phyloP scores from a whole-genome alignment of 2,797 vertebrate species.

The Meda fulgida region DNA sequence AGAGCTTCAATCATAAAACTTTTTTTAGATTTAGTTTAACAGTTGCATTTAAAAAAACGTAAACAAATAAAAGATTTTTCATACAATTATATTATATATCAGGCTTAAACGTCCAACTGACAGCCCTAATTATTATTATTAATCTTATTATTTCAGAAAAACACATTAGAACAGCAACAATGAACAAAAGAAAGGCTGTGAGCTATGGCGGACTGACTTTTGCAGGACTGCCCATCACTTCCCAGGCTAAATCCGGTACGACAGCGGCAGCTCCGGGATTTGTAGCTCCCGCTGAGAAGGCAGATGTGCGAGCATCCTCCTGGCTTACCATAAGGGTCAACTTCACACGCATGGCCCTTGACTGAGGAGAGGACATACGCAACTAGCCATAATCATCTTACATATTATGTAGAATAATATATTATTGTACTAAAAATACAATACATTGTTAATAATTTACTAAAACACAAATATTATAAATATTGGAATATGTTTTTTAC shows the following conservation, averaged over 20 bases:
- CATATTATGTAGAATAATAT: not conserved
- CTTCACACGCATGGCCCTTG: constrained; percentile 92
- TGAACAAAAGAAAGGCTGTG: constrained; percentile 5
- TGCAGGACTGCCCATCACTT: constrained; percentile 91
- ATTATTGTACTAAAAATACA: not conserved
- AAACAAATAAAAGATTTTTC: not conserved
- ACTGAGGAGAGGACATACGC: constrained; percentile 72
- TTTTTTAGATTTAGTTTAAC: not conserved
- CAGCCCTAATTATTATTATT: not conserved
- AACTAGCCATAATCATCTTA: not conserved
- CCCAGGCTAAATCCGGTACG: constrained; percentile 90
- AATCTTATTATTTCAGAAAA: not conserved
- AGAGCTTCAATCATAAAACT: not conserved
- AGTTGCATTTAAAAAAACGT: not conserved
- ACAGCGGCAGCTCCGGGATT: constrained; percentile 93
- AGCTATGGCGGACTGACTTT: constrained; percentile 85
- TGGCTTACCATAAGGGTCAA: constrained; percentile 81
- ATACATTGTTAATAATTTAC: not conserved
- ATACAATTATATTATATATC: not conserved
- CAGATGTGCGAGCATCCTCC: constrained; percentile 95
- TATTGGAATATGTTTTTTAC: not conserved
- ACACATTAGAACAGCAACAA: constrained; percentile 3
- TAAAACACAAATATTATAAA: not conserved
- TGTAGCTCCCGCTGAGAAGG: constrained; percentile 93
- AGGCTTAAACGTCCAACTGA: not conserved